Evolutionary conservation across 2,113 vertebrate species (phyloP).

Genomic region (Leiothrix lutea): DNA sequence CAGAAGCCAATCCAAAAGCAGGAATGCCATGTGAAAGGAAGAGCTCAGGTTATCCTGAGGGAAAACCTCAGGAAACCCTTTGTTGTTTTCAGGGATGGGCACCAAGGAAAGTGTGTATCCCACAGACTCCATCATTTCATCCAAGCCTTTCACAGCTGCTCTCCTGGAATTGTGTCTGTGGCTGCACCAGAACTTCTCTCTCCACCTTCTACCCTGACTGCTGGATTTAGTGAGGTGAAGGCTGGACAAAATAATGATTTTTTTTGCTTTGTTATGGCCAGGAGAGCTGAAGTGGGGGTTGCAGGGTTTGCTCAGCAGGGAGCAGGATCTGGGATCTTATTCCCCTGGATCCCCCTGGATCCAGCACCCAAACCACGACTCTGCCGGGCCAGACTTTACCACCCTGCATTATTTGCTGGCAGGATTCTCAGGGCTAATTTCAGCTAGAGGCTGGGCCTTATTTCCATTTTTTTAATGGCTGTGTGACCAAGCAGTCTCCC

Average conservation of each 20-base stretch:
- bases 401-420: neutral
- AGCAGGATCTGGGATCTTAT: neutral
- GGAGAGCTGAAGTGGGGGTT: neutral
- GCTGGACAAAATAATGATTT: neutral
- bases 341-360: neutral
- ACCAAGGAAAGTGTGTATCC: neutral
- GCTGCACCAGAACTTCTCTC: neutral
- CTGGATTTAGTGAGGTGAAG: neutral
- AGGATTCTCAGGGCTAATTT: neutral
- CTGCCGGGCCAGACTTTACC: neutral
- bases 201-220: neutral
- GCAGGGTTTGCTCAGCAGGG: neutral
- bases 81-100: neutral
- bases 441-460: neutral
- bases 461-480: neutral
- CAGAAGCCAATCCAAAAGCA: neutral
- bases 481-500: neutral
- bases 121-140: neutral
- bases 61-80: no score
- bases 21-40: neutral
- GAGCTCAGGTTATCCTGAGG: neutral
- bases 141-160: neutral
- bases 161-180: neutral
- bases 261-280: neutral
- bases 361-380: rapidly evolving